Base-by-base conservation (phyloP, 2,113 vertebrate genomes). In the Scalopus aquaticus region DNA sequence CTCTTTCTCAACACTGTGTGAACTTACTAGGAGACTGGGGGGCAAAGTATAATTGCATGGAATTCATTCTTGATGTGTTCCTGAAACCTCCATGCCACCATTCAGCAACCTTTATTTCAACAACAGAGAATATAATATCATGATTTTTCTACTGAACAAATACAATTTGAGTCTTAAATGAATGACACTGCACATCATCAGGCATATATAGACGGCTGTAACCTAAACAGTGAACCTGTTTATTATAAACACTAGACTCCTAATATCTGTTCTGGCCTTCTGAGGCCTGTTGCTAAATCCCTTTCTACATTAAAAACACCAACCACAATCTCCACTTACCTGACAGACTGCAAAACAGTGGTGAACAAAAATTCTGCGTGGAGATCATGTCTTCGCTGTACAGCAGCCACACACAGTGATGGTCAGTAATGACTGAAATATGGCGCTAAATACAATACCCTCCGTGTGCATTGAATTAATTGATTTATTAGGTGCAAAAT, bases 381-480 rank as follows among this genome's bases (percentile, higher is more conserved):
- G 86, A 90, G 97, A 92, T 94, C 96, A 89, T 90, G 74, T 96
- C 97, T 94, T 97, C 87, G 73, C 90, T 51, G 54, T 0, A 12
- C 67, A 96, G 91, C 76, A 93, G 77, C 96, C 92, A 82, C 93
- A 92, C 46, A 95, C 65, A 93, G 97, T 93, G 96, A 97, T 97
- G 98, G 97, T 97, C 98, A 97, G 96, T 90, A 97, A 97, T 97
- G 97, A 98, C 97, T 97, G 95, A 97, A 94, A 96, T 95, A 70
- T 94, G 82, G 82, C 95, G 93, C 92, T 96, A 97, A 96, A 95
- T 86, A 79, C 89, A 97, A 97, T 92, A 93, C 96, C 76, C 83
- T 98, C 97, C 76, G 32, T 97, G 97, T 97, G 97, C 98, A 97
- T 97, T 98, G 97, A 98, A 98, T 98, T 98, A 98, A 98, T 98